Conservation (phyloP, 2,113 vertebrate species). For the Romanogobio albipinnatus region DNA sequence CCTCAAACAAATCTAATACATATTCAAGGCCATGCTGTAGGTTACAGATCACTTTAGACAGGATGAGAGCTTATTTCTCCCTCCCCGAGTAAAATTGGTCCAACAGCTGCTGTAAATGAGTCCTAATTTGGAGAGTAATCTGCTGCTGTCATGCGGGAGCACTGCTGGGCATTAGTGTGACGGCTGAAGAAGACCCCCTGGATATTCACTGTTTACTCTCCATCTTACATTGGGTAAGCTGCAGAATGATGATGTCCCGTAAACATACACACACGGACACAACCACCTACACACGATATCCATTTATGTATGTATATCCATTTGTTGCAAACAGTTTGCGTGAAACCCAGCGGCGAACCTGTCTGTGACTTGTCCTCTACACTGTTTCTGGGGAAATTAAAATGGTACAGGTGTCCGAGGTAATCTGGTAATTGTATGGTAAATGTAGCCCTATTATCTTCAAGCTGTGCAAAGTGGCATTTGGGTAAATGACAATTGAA, state of each 20-base stretch:
- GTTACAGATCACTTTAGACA: slow-evolving; percentile 52
- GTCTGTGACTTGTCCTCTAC: slow-evolving; percentile 39
- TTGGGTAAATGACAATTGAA: slow-evolving; percentile 38
- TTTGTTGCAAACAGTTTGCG: neutral
- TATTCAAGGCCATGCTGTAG: slow-evolving; percentile 49
- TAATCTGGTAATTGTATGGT: slow-evolving; percentile 44
- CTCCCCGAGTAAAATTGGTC: slow-evolving; percentile 69
- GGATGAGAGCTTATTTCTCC: slow-evolving; percentile 65
- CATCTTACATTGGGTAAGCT: slow-evolving; percentile 69
- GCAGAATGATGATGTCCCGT: slow-evolving; percentile 52
- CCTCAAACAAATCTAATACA: slow-evolving; percentile 46
- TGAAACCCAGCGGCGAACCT: neutral
- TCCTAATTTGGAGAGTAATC: slow-evolving; percentile 76
- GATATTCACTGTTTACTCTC: slow-evolving; percentile 73
- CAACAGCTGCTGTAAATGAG: slow-evolving; percentile 79
- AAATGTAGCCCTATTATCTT: slow-evolving; percentile 31
- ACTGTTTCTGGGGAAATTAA: slow-evolving; percentile 32
- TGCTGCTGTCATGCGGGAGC: slow-evolving; percentile 74
- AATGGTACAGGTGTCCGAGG: slow-evolving; percentile 34
- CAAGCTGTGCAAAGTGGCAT: slow-evolving; percentile 42
- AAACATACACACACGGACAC: slow-evolving; percentile 34
- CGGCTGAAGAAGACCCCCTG: slow-evolving; percentile 69
- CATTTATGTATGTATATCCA: slow-evolving; percentile 29
- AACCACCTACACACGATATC: slow-evolving; percentile 22
- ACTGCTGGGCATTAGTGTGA: slow-evolving; percentile 71